Evolutionary conservation across 2,797 vertebrate genomes (phyloP), one percentile per base, ranked within the genome.

Genomic region (Threskiornis aethiopicus): DNA sequence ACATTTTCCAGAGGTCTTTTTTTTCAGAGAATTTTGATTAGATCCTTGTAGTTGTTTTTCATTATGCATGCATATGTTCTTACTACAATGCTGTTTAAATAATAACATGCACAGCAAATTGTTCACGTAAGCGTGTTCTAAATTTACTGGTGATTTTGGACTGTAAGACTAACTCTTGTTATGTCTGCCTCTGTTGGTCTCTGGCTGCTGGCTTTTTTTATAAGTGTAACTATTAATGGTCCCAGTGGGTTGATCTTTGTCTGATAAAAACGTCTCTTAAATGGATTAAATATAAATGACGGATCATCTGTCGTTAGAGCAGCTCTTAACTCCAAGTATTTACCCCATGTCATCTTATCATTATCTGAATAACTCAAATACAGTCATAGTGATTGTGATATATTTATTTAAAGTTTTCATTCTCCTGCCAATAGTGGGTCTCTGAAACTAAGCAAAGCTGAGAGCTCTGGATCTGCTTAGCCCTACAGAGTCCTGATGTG

Each of bases 61-160:
- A 85, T 92, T 94, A 80, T 46, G 29, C 57, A 28, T 75, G n/a
- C 59, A 22, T 82, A 51, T 49, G 61, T 64, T 93, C 73, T 77
- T 87, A 87, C 73, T 93, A 72, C 72, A 87, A 67, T 51, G 42
- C 52, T 80, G 73, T 58, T 92, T 90, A 90, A 93, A 89, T 87
- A 85, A 84, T 39, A 75, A 83, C 57, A 61, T 21, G 39, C n/a
- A n/a, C 44, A 75, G 39, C 57, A 90, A 89, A 84, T 71, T 20
- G 81, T 75, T 89, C 78, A 47, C 71, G 64, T 71, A 85, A 95
- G 49, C 6, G 26, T 85, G 78, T 92, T 93, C 90, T 94, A 96
- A 95, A 94, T 95, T 97, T 95, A 87, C 62, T 70, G 25, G 52
- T 82, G 88, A 90, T 90, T 93, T 90, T 95, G 19, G n/a, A 77